A percentile compares a stretch with the other conserved stretches of the same genome.
phyloP scores from a whole-genome alignment of 2,797 vertebrate species.

The Pipistrellus nathusii region DNA sequence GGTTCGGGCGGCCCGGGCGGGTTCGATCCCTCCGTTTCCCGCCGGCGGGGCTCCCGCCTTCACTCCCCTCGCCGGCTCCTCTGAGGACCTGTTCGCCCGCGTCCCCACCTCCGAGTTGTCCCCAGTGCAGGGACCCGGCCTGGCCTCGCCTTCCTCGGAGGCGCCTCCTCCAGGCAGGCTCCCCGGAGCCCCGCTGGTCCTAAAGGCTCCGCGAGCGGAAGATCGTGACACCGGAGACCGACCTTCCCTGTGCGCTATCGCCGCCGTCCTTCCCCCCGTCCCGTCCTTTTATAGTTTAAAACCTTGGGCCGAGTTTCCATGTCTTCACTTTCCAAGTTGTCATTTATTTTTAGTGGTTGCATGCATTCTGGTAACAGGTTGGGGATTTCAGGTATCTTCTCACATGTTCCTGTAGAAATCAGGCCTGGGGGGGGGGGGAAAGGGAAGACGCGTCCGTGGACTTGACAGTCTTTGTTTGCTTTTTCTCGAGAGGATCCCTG shows the following conservation, averaged over 20 bases:
- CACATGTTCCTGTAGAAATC: background rate
- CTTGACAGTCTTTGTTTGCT: background rate
- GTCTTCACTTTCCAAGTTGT: slow-evolving; percentile 33
- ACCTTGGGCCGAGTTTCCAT: background rate
- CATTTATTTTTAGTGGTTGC: background rate
- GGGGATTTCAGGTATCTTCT: slow-evolving; percentile 1
- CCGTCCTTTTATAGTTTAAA: background rate
- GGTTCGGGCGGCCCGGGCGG: background rate
- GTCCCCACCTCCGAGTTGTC: background rate
- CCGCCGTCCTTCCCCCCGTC: background rate
- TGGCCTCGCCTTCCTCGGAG: background rate
- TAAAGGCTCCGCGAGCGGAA: slow-evolving; percentile 7
- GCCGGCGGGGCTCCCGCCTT: background rate
- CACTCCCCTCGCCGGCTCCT: background rate
- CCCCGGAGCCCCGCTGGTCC: background rate
- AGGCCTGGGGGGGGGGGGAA: background rate
- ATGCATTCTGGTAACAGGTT: slow-evolving; percentile 18
- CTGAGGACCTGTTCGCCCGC: background rate
- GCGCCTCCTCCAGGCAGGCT: background rate
- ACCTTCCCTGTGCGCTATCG: background rate
- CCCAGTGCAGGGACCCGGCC: background rate
- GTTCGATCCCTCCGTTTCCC: background rate
- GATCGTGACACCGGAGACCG: background rate
- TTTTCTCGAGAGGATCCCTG: background rate
- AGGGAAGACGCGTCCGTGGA: slow-evolving; percentile 5